Base-by-base conservation (phyloP, 2,888 invertebrate genomes). In the Agrochola circellaris region DNA sequence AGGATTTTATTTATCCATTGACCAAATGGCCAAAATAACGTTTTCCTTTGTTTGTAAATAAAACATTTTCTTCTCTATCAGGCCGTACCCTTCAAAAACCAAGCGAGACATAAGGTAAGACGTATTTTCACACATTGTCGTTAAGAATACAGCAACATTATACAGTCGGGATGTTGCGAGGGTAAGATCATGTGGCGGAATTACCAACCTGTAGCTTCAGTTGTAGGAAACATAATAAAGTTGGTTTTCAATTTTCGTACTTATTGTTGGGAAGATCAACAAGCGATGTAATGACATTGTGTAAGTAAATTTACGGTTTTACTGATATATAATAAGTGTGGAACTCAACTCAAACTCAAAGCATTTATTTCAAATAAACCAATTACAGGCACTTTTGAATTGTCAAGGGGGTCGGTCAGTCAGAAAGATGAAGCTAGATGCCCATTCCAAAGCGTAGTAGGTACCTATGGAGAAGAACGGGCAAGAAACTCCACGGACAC, bases 161-260 rank as follows among this genome's bases (percentile, higher is more conserved):
- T 61, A 70, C 60, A 38, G 56, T 7, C 11, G 71, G 34, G 51
- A 67, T 34, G 56, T 26, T 51, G 38, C 34, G 51, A 51, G 82
- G 26, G 13, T 77, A 51, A 67, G 69, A 83, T 70, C 51, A 38
- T 62, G 26, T 71, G 71, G 58, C 62, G 30, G 48, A 67, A 81
- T 83, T 71, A 83, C 58, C 71, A 56, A 81, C 83, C 71, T 81
- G 81, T 81, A 17, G 83, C 83, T 26, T 70, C 58, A 51, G 34
- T 54, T 30, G 42, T 34, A 66, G 20, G 26, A 54, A 67, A 68
- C 64, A 66, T 48, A 30, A 54, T 69, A 65, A 58, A 69, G 30
- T 69, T 76, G 66, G 9, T 77, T 48, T 69, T 76, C 38, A 45
- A 58, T 68, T 30, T 65, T n/a, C 13, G 20, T 38, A 30, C 20